Base-by-base conservation (phyloP, 64 coral and sea anemone genomes). In the Montipora foliosa region DNA sequence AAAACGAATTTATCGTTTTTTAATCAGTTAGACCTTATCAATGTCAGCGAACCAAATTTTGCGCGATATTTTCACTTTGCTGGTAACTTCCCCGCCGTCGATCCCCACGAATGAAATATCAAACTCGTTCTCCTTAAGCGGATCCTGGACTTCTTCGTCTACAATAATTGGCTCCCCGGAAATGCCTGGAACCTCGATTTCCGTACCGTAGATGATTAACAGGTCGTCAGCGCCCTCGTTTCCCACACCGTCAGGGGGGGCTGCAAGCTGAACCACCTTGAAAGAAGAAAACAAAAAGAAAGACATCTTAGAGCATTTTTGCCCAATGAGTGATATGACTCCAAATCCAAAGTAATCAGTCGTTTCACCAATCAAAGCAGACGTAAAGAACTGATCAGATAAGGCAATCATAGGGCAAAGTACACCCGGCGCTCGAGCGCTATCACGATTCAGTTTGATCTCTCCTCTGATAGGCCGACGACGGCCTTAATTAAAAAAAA, bases 101-200 rank as follows among this genome's bases (percentile, higher is more conserved):
- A 71, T 86, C 45, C 82, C 82, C 15, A 86, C 82, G 19, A 86
- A 86, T 21, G 82, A 12, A n/a, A 86, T 86, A 45, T 86, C 64
- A 47, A 49, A 86, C n/a, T 72, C 66, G 6, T 72, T 86, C 60
- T 86, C 51, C 8, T 67, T 86, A 16, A 86, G 66, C 1, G 82
- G 82, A 71, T 86, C 82, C 10, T 86, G 64, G 66, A 86, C 47
- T 50, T 86, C 82, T 86, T 64, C 82, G 14, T 3, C 7, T 20
- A 0, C 44, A 20, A 50, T 86, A 46, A 22, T 4, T 72, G 82
- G 82, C 66, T 66, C 7, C 14, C 82, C 82, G 51, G 82, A n/a
- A 49, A 86, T 86, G 19, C 64, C n/a, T 3, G 64, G 47, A 86
- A 86, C 50, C 62, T 86, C 82, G 6, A 86, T 19, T 51, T 71